phyloP scores from a whole-genome alignment of 2,113 vertebrate species.

The Coturnix japonica region DNA sequence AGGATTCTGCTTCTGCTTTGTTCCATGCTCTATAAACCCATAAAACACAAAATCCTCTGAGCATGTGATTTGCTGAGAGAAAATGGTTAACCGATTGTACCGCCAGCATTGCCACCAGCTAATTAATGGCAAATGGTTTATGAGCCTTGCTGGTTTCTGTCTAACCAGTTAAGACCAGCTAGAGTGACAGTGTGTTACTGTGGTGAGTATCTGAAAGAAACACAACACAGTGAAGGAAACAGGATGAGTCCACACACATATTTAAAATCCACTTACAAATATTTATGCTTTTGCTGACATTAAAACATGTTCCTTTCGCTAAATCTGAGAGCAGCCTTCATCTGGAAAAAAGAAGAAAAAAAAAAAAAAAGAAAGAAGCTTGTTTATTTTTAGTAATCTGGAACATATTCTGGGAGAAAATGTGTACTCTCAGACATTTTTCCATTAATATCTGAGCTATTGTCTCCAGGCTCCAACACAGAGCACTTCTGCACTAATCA shows the following conservation, averaged over 20 bases:
- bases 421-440: background rate
- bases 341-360: background rate
- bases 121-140: background rate
- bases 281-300: accelerated
- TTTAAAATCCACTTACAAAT: background rate
- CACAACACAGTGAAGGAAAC: background rate
- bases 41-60: background rate
- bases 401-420: background rate
- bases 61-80: accelerated
- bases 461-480: background rate
- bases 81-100: background rate
- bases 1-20: background rate
- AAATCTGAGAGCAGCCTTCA: background rate
- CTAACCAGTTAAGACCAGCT: background rate
- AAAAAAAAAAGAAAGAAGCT: background rate
- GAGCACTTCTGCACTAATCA: background rate
- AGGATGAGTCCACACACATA: accelerated
- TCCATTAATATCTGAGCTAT: background rate
- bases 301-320: background rate
- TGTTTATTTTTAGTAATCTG: background rate
- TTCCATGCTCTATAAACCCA: background rate
- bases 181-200: background rate
- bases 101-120: background rate
- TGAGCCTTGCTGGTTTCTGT: background rate
- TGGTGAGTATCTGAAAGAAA: background rate